A percentile compares a stretch with the other conserved stretches of the same genome.
phyloP scores from a whole-genome alignment of 1,140 invertebrate genomes.

The Eciton burchellii region DNA sequence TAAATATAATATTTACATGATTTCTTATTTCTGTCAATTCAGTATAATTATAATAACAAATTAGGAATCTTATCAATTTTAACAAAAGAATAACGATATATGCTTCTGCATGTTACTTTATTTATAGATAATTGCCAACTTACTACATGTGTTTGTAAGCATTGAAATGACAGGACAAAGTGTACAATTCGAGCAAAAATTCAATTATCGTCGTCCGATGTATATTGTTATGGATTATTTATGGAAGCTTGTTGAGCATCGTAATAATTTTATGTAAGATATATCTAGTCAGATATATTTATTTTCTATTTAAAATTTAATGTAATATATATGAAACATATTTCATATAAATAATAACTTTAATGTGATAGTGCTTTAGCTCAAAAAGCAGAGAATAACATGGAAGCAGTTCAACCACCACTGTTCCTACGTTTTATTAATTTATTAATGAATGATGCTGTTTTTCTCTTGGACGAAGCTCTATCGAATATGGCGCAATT shows the following conservation, averaged over 20 bases:
- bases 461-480: slow-evolving; percentile 96
- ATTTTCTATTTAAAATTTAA: not conserved
- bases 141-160: slow-evolving; percentile 97
- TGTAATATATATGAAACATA: not conserved
- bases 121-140: slow-evolving; percentile 89
- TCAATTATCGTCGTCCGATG: slow-evolving; percentile 98
- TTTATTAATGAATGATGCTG: slow-evolving; percentile 98
- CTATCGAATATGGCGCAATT: slow-evolving; percentile 94
- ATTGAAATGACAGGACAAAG: slow-evolving; percentile 99
- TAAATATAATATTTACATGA: too few relatives aligned
- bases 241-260: slow-evolving; percentile 93
- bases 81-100: too few relatives aligned
- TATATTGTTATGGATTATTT: slow-evolving; percentile 97
- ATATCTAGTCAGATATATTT: slow-evolving; percentile 9
- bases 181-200: slow-evolving; percentile 98
- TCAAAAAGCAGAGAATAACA: slow-evolving; percentile 92
- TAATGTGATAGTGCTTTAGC: slow-evolving; percentile 86
- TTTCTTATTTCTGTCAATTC: too few relatives aligned
- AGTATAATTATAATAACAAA: too few relatives aligned
- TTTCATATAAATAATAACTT: slow-evolving; percentile 33
- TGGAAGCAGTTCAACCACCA: slow-evolving; percentile 95
- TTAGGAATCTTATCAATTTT: too few relatives aligned
- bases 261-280: slow-evolving; percentile 90
- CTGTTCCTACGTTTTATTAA: slow-evolving; percentile 97
- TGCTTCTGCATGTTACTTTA: not conserved